Percentiles rank a stretch among this genome's conserved stretches.
Conservation (phyloP, 2,888 invertebrate species). For the Herminia tarsipennalis region DNA sequence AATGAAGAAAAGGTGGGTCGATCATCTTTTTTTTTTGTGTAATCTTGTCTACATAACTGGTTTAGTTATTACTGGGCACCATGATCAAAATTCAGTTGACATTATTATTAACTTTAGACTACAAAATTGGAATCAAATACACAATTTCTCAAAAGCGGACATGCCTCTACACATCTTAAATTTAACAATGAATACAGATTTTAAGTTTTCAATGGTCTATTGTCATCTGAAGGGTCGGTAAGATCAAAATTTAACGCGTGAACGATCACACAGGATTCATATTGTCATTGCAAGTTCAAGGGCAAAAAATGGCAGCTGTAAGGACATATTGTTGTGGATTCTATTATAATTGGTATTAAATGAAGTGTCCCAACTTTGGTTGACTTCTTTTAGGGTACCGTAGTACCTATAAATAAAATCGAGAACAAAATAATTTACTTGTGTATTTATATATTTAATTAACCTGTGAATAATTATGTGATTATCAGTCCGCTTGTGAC, state of each 20-base stretch:
- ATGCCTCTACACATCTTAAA: neutral
- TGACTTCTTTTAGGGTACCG: slow-evolving; percentile 37
- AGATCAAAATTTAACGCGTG: slow-evolving; percentile 74
- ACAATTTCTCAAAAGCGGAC: neutral
- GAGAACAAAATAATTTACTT: too few relatives aligned
- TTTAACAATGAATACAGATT: slow-evolving; percentile 20
- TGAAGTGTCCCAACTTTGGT: slow-evolving; percentile 61
- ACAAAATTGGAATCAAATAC: neutral
- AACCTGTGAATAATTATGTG: too few relatives aligned
- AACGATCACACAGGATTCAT: slow-evolving; percentile 47
- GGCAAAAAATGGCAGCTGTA: slow-evolving; percentile 62
- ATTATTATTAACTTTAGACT: too few relatives aligned
- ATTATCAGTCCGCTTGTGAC: too few relatives aligned
- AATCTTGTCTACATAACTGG: too few relatives aligned
- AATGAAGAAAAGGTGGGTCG: too few relatives aligned
- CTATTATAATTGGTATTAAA: slow-evolving; percentile 72
- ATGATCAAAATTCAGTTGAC: too few relatives aligned
- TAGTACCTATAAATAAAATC: slow-evolving; percentile 1
- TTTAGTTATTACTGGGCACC: neutral
- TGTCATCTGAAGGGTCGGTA: slow-evolving; percentile 17
- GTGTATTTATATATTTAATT: too few relatives aligned
- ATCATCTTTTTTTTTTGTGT: too few relatives aligned
- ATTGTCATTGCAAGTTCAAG: slow-evolving; percentile 21
- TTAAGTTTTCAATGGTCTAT: slow-evolving; percentile 22
- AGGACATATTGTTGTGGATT: slow-evolving; percentile 59